A percentile compares a stretch with the other conserved stretches of the same genome.
Evolutionary conservation across 1,140 invertebrate species (phyloP).

Genomic region (Eufriesea mexicana): DNA sequence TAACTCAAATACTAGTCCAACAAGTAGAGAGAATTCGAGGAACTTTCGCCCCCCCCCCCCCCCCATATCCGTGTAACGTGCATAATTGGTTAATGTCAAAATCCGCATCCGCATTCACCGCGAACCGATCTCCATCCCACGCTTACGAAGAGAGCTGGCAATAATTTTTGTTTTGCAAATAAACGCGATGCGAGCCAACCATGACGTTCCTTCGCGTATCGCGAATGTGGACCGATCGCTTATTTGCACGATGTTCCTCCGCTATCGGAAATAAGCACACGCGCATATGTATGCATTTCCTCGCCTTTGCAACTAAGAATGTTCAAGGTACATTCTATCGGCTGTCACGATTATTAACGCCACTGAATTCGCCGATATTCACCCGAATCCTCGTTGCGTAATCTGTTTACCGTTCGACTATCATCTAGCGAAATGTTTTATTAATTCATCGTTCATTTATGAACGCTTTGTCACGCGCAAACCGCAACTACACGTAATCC

Average conservation of each 20-base stretch:
- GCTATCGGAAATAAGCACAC: conserved; percentile 33
- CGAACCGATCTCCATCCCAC: no score
- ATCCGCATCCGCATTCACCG: no score
- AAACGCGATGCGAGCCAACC: conserved; percentile 7
- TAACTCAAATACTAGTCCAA: no score
- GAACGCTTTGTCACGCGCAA: not conserved
- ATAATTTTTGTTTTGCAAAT: conserved; percentile 41
- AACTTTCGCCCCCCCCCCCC: not conserved
- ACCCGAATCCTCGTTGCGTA: not conserved
- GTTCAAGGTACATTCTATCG: conserved; percentile 6
- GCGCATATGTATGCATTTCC: not conserved
- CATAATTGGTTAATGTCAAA: conserved; percentile 21
- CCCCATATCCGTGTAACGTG: no score
- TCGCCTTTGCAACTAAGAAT: not conserved
- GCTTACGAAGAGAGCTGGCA: not conserved
- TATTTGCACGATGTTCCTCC: conserved; percentile 36
- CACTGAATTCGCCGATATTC: not conserved
- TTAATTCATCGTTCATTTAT: conserved; percentile 5
- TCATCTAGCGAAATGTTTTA: not conserved
- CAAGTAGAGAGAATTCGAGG: not conserved
- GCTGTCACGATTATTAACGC: not conserved
- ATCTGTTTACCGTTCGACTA: not conserved
- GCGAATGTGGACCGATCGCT: conserved; percentile 7
- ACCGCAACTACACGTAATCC: not conserved
- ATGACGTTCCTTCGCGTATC: conserved; percentile 5